These are phyloP conservation scores for Brienomyrus longianalis DNA, from an alignment of 2,113 vertebrate genomes.

Conservation along the genomic window DNA sequence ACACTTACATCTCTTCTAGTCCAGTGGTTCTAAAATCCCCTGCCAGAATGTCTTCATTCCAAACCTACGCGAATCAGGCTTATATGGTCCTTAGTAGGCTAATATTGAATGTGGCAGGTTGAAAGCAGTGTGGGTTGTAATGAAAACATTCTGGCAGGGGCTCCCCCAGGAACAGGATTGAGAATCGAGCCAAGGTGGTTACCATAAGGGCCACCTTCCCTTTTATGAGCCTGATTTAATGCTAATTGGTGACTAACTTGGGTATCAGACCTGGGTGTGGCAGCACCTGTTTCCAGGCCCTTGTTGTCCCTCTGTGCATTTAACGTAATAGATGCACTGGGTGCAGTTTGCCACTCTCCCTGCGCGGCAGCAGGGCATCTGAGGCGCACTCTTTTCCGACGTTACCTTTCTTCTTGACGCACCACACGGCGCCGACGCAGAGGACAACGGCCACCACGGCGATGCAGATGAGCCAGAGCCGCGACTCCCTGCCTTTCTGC, in stretches of 20 bases:
- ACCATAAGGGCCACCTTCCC: neutral
- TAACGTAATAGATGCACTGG: neutral
- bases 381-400: neutral
- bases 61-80: neutral
- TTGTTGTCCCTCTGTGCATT: neutral
- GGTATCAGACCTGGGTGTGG: neutral
- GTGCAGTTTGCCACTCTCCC: neutral
- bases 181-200: neutral
- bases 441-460: conserved; percentile 37
- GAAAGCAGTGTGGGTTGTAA: neutral
- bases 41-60: neutral
- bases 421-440: conserved; percentile 29
- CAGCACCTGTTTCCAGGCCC: neutral
- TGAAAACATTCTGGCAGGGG: neutral
- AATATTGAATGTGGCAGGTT: neutral
- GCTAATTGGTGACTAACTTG: neutral
- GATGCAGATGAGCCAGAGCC: conserved; percentile 50
- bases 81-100: neutral
- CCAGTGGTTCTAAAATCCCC: neutral
- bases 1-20: neutral
- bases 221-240: neutral
- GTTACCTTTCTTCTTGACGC: conserved; percentile 40
- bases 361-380: neutral
- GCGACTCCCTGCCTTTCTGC: rapidly evolving
- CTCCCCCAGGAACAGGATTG: neutral